Evolutionary conservation across 2,888 invertebrate species (phyloP).

Genomic region (Noctuana brunneofusca): DNA sequence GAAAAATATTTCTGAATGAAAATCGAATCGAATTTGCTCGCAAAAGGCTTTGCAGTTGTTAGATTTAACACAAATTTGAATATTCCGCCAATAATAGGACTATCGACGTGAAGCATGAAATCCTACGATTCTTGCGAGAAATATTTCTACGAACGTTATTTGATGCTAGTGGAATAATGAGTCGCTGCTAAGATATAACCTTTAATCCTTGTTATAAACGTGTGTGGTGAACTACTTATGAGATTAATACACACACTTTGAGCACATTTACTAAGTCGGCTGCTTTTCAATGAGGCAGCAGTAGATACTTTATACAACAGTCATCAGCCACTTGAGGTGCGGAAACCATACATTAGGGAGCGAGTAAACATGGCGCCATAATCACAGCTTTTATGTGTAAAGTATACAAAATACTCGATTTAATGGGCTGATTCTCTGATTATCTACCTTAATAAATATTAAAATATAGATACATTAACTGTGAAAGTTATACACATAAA

Average conservation of each 20-base stretch:
- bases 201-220: not conserved
- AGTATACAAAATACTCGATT: not conserved
- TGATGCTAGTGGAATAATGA: not conserved
- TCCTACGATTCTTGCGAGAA: not conserved
- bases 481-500: too few relatives aligned
- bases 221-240: not conserved
- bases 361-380: not conserved
- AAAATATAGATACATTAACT: too few relatives aligned
- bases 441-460: too few relatives aligned
- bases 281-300: not conserved
- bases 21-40: not conserved
- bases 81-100: not conserved
- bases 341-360: not conserved
- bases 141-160: not conserved
- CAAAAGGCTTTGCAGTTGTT: not conserved
- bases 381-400: not conserved
- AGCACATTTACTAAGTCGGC: not conserved
- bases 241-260: not conserved
- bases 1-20: not conserved
- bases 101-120: not conserved
- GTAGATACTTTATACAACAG: not conserved
- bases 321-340: not conserved
- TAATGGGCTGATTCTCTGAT: too few relatives aligned
- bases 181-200: not conserved
- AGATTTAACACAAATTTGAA: not conserved